Percentiles rank a stretch among this genome's conserved stretches.
Evolutionary conservation across 2,888 invertebrate genomes (phyloP).

Genomic region (Theretra japonica): DNA sequence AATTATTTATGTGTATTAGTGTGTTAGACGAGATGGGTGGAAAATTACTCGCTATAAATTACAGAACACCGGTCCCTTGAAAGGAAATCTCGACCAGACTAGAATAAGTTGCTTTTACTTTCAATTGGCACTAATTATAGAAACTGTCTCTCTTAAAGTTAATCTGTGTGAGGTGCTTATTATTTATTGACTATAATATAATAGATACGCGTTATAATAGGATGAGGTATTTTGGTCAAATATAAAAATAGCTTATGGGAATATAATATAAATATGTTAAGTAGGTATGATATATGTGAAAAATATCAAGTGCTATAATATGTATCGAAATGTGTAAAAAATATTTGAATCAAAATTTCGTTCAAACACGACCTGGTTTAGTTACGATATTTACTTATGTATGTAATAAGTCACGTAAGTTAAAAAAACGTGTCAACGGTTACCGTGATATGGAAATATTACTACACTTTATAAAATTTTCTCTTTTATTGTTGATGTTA

Average conservation of each 20-base stretch:
- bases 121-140: conserved; percentile 23
- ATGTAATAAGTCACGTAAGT: conserved; percentile 3
- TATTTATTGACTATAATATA: neutral
- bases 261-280: too few relatives aligned
- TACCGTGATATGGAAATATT: neutral
- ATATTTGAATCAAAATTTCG: neutral
- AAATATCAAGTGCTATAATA: neutral
- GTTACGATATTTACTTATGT: neutral
- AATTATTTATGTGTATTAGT: neutral
- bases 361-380: neutral
- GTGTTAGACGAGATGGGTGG: neutral
- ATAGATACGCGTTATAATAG: too few relatives aligned
- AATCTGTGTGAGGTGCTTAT: neutral
- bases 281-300: too few relatives aligned
- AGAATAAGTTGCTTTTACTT: conserved; percentile 21
- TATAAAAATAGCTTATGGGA: too few relatives aligned
- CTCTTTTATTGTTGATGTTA: neutral
- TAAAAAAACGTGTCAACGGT: conserved; percentile 12
- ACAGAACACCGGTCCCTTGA: neutral
- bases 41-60: neutral
- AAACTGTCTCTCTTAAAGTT: neutral
- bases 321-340: neutral
- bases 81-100: conserved; percentile 23
- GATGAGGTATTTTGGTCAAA: too few relatives aligned
- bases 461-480: conserved; percentile 1